Conservation (phyloP, 2,113 vertebrate genomes). For the Mola mola region DNA sequence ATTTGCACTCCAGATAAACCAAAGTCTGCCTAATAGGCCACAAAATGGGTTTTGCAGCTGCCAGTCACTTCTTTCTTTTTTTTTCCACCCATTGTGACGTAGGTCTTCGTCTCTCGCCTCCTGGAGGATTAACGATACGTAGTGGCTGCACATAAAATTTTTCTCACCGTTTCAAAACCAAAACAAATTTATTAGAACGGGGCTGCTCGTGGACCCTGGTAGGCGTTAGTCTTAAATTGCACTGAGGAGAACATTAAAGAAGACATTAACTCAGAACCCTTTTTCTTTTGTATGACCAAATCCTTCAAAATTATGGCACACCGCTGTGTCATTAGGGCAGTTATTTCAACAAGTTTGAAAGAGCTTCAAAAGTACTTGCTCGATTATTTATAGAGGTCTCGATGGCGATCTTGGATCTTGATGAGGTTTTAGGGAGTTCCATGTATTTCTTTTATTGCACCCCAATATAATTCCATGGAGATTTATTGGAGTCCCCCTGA, state of each 20-base stretch:
- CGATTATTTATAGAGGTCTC: conserved; percentile 36
- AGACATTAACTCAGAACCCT: background rate
- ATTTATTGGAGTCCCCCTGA: conserved; percentile 41
- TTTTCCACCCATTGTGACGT: conserved; percentile 33
- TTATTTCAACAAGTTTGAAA: conserved; percentile 34
- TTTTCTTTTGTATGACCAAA: conserved; percentile 4
- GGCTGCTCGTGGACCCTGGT: background rate
- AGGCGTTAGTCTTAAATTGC: background rate
- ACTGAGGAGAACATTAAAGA: background rate
- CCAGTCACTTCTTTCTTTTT: conserved; percentile 43
- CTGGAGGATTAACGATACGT: conserved; percentile 4
- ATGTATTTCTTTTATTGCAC: conserved; percentile 34
- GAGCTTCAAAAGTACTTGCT: conserved; percentile 12
- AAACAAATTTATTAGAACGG: conserved; percentile 40
- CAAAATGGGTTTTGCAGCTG: conserved; percentile 33
- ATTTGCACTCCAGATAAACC: conserved; percentile 48
- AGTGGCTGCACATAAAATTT: background rate
- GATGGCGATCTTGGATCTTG: conserved; percentile 13
- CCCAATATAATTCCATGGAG: conserved; percentile 41
- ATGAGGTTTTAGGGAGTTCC: conserved; percentile 25
- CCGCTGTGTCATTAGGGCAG: conserved; percentile 10
- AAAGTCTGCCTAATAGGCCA: conserved; percentile 5
- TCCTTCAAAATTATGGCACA: conserved; percentile 4
- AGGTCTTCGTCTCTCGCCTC: conserved; percentile 22
- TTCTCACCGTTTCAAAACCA: conserved; percentile 41